These are phyloP conservation scores for Sarcophaga carnaria DNA, from an alignment of 2,888 invertebrate species.

Conservation along the genomic window DNA sequence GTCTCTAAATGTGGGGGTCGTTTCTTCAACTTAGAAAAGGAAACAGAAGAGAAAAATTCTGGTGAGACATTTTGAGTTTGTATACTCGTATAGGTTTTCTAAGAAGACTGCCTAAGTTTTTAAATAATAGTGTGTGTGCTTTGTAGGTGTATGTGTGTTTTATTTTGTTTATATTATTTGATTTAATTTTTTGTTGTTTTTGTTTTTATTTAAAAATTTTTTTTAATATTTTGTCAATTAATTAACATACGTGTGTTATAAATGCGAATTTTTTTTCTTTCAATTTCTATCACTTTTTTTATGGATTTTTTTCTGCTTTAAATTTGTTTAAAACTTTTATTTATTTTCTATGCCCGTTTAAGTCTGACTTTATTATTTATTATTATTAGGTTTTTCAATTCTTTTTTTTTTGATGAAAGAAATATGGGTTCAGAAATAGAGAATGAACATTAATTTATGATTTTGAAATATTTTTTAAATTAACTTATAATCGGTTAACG, in stretches of 20 bases:
- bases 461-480: too few species aligned
- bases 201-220: neutral
- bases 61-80: too few species aligned
- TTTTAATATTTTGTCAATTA: constrained; percentile 36
- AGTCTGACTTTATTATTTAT: neutral
- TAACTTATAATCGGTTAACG: too few species aligned
- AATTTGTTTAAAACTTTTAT: neutral
- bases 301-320: neutral
- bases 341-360: neutral
- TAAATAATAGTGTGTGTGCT: neutral
- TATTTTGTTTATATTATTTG: neutral
- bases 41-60: too few species aligned
- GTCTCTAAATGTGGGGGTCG: too few species aligned
- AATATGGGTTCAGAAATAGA: too few species aligned
- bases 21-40: too few species aligned
- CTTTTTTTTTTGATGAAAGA: neutral
- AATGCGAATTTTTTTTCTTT: neutral
- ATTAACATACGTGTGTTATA: constrained; percentile 50
- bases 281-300: neutral
- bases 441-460: too few species aligned
- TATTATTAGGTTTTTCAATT: neutral
- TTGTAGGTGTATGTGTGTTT: neutral
- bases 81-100: too few species aligned
- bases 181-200: too few species aligned
- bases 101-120: neutral